Percentiles rank a stretch among this genome's conserved stretches.
Conservation (phyloP, 2,888 invertebrate species). For the Hypomecis atomaria region DNA sequence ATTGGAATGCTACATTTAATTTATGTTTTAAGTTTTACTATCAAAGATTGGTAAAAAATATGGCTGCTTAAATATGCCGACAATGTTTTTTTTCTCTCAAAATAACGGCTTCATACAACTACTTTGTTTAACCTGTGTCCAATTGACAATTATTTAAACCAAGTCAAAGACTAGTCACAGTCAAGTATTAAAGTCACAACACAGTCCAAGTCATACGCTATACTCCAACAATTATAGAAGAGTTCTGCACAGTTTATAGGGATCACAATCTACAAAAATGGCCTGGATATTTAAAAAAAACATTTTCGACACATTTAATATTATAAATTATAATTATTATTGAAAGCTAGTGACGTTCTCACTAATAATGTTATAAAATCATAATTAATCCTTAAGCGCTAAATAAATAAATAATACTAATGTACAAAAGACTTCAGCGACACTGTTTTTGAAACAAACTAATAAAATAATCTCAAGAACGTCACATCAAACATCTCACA, state of each 20-base stretch:
- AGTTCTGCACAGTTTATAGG: neutral
- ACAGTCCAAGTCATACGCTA: no score
- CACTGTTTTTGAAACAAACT: conserved; percentile 21
- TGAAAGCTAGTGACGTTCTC: conserved; percentile 70
- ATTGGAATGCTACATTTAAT: conserved; percentile 42
- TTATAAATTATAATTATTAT: conserved; percentile 45
- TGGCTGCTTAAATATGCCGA: conserved; percentile 36
- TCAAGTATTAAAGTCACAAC: neutral
- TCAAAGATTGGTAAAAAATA: conserved; percentile 40
- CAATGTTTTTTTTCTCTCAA: conserved; percentile 18
- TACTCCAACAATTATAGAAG: no score
- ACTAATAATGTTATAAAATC: conserved; percentile 62
- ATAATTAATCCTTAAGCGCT: conserved; percentile 77
- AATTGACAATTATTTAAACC: neutral
- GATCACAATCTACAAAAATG: neutral
- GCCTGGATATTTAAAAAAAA: conserved; percentile 16
- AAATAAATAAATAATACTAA: conserved; percentile 84
- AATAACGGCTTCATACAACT: neutral
- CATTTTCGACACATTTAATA: conserved; percentile 39
- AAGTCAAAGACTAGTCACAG: neutral
- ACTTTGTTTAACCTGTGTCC: neutral
- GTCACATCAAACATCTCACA: no score
- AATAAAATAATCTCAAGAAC: conserved; percentile 21
- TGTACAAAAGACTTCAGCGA: conserved; percentile 64
- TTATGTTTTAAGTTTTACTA: conserved; percentile 25